A percentile compares a stretch with the other conserved stretches of the same genome.
phyloP scores from a whole-genome alignment of 2,113 vertebrate species.

The Proteles cristata region DNA sequence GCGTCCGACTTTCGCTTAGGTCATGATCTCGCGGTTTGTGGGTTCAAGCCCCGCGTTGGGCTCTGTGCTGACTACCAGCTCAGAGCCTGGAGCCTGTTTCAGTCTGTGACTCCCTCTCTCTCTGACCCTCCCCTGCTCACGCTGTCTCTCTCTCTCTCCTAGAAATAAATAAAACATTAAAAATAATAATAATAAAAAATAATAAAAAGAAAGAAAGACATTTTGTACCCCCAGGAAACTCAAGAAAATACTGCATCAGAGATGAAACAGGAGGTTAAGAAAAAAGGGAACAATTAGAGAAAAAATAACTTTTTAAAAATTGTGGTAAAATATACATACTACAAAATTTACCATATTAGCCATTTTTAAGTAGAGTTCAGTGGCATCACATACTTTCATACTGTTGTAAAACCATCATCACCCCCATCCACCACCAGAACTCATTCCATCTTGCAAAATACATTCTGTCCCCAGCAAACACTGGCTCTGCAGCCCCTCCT shows the following conservation, averaged over 20 bases:
- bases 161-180: no score
- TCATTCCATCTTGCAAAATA: not conserved
- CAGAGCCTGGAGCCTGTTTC: no score
- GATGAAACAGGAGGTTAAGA: not conserved
- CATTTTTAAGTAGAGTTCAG: not conserved
- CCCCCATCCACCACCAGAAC: not conserved
- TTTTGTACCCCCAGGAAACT: not conserved
- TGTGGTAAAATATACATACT: not conserved
- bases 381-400: not conserved
- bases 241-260: not conserved
- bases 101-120: no score
- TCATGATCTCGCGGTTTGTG: no score
- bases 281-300: not conserved
- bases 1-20: no score
- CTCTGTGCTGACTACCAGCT: no score
- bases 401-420: not conserved
- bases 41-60: no score
- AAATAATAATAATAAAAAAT: no score
- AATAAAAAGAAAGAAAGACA: not conserved
- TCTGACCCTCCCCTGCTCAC: no score
- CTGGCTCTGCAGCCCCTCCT: accelerated
- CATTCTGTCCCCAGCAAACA: not conserved
- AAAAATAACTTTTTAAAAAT: not conserved
- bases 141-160: no score
- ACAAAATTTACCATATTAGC: not conserved